These are phyloP conservation scores for Trialeurodes vaporariorum DNA, from an alignment of 1,140 invertebrate species.

Conservation along the genomic window DNA sequence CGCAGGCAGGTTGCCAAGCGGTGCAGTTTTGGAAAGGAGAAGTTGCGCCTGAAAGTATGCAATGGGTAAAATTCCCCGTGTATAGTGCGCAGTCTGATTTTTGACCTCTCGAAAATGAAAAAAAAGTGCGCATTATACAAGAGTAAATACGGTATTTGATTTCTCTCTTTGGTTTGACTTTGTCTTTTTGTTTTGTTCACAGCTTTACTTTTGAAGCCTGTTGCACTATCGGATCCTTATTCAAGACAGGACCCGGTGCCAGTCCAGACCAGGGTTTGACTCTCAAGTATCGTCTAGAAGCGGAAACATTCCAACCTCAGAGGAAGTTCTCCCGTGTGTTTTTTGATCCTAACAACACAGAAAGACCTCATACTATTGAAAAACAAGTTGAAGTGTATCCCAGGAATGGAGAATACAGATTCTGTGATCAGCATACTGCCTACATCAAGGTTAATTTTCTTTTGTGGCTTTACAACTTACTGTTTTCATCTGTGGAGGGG, in stretches of 20 bases:
- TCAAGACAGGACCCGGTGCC: conserved; percentile 35
- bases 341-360: conserved; percentile 43
- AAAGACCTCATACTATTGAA: conserved; percentile 32
- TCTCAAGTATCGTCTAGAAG: conserved; percentile 66
- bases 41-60: too few relatives aligned
- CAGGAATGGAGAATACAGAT: conserved; percentile 27
- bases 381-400: conserved; percentile 27
- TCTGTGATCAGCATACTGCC: conserved; percentile 60
- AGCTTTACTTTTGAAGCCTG: conserved; percentile 80
- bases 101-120: too few relatives aligned
- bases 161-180: conserved; percentile 1
- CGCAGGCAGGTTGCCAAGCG: too few relatives aligned
- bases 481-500: too few relatives aligned
- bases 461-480: too few relatives aligned
- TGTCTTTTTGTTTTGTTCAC: conserved; percentile 26
- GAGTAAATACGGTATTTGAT: too few relatives aligned
- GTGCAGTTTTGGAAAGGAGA: too few relatives aligned
- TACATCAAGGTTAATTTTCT: conserved; percentile 53
- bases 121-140: too few relatives aligned
- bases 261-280: conserved; percentile 32
- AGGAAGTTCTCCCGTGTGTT: conserved; percentile 72
- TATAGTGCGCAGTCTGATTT: too few relatives aligned
- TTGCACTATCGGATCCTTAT: conserved; percentile 58
- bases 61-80: too few relatives aligned
- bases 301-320: conserved; percentile 61